Evolutionary conservation across 2,888 invertebrate species (phyloP).

Genomic region (Aleiodes alternator): DNA sequence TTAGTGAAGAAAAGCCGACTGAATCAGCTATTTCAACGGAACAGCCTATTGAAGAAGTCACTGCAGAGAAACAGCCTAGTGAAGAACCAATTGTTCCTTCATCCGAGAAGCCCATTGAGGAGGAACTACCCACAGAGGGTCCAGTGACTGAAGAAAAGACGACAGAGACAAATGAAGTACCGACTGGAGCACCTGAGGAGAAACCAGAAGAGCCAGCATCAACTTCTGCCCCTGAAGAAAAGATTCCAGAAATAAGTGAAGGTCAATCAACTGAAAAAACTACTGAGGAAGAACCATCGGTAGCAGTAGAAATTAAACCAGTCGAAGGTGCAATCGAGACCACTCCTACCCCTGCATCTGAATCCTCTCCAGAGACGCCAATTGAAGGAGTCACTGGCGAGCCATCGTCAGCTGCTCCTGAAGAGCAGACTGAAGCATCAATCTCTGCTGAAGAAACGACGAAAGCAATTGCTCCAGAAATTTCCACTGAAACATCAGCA

Average conservation of each 20-base stretch:
- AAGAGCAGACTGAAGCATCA: constrained; percentile 27
- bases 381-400: background rate
- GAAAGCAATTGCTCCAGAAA: constrained; percentile 29
- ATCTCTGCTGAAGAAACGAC: constrained; percentile 49
- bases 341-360: background rate
- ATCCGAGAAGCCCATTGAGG: constrained; percentile 37
- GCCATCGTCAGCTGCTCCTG: constrained; percentile 4
- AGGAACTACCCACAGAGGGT: constrained; percentile 35
- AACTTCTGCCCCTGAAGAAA: constrained; percentile 18
- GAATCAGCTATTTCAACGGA: constrained; percentile 46
- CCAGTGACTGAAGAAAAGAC: constrained; percentile 1
- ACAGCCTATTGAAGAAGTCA: constrained; percentile 3
- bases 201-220: constrained; percentile 1
- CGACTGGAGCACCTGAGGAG: constrained; percentile 13
- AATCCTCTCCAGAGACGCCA: background rate
- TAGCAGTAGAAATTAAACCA: background rate
- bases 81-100: constrained; percentile 42
- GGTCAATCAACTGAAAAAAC: constrained; percentile 12
- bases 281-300: constrained; percentile 1
- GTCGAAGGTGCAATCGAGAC: background rate
- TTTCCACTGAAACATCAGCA: constrained; percentile 20
- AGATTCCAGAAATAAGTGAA: constrained; percentile 20
- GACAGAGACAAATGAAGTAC: constrained; percentile 9
- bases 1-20: constrained; percentile 38
- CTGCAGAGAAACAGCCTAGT: constrained; percentile 42